A percentile compares a stretch with the other conserved stretches of the same genome.
Conservation (phyloP, 2,113 vertebrate species). For the Sylvilagus bachmani region DNA sequence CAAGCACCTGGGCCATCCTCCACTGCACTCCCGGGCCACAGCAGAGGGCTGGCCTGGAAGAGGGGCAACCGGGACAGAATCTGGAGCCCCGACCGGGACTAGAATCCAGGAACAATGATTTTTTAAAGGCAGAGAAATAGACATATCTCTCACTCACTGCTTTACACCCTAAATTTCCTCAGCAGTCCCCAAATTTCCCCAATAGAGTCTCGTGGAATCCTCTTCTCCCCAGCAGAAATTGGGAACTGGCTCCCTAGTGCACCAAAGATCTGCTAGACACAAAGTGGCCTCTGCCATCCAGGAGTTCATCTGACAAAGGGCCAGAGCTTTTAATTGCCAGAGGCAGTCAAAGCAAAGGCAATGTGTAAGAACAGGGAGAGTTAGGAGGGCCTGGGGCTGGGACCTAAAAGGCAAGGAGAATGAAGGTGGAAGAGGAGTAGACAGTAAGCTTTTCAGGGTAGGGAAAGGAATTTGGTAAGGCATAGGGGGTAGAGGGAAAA, state of each 20-base stretch:
- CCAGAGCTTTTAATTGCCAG: not conserved
- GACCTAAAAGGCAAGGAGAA: too few species aligned
- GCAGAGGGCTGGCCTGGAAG: too few species aligned
- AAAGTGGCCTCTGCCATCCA: not conserved
- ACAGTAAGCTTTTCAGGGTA: not conserved
- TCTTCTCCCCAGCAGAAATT: not conserved
- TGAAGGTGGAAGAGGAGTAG: not conserved
- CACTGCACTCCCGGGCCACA: too few species aligned
- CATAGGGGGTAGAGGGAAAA: accelerated
- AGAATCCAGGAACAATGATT: too few species aligned
- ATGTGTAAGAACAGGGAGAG: not conserved
- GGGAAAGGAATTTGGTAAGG: not conserved
- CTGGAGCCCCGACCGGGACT: too few species aligned
- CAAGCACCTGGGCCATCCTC: too few species aligned
- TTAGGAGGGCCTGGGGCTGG: not conserved
- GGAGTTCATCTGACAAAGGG: not conserved
- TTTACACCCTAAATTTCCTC: too few species aligned
- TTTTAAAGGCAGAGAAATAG: too few species aligned
- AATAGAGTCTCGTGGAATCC: not conserved
- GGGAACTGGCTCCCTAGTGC: not conserved
- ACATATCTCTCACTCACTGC: too few species aligned
- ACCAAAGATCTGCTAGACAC: not conserved
- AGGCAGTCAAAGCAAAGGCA: too few species aligned
- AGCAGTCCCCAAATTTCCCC: too few species aligned
- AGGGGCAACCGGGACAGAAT: too few species aligned